Evolutionary conservation across 2,888 invertebrate genomes (phyloP), one percentile per base, ranked within the genome.

Genomic region (Cephus nigrinus): DNA sequence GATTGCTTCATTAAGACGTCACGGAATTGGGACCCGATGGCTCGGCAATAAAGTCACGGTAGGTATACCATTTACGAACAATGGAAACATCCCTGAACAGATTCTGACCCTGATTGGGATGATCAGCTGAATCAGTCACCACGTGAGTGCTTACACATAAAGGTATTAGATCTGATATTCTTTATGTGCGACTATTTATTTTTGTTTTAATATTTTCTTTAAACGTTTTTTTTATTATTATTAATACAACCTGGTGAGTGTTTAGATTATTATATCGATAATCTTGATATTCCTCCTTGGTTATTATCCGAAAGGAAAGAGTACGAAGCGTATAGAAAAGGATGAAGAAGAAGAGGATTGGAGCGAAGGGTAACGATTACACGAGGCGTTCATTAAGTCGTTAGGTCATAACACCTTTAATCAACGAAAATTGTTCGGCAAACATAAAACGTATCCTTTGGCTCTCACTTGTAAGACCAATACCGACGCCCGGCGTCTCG

Each of bases 1-100:
- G 82, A 83, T 83, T 83, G 83, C 83, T 83, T 83, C 81, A 83
- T 83, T 82, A 82, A 79, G 81, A 80, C 79, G 78, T 80, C 79
- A 81, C 75, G 77, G 74, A 74, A 81, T 82, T 76, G 79, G 77
- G 68, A n/a, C 68, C 40, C 35, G 30, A 68, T 68, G 73, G 69
- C 69, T 72, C 73, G 74, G 68, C 75, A 35, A 76, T 74, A n/a
- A 55, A 55, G 23, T 55, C 55, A 55, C 55, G 55, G 55, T 15
- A 55, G 23, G 15, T 55, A 55, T 55, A 55, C 23, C 55, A 15
- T 55, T 15, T 55, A 55, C 55, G 55, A 55, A 55, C 55, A 55
- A 55, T 55, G 55, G 9, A 55, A 55, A 55, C 55, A 55, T 23
- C 55, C 55, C 55, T 55, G 9, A 55, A 55, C 23, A 55, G 55